Base-by-base conservation (phyloP, 2,888 invertebrate species). In the Leptopilina syphax region DNA sequence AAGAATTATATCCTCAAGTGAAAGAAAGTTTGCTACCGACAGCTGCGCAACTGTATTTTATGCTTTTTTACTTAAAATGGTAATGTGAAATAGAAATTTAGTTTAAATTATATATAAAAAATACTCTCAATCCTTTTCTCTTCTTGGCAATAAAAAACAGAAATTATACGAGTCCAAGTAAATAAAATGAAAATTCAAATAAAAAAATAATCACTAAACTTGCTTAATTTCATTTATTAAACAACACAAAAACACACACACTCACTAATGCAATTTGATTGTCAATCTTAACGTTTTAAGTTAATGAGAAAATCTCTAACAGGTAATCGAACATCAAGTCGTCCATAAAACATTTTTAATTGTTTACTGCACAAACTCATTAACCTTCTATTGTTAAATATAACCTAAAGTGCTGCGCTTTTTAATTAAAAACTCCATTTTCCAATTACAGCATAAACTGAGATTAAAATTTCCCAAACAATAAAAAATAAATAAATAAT, bases 1-100 rank as follows among this genome's bases (percentile, higher is more conserved):
- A 50, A 68, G 50, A 68, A 68, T 68, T 68, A 68, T 50, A 27
- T 68, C 68, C 50, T 68, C 50, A 50, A 68, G 68, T 68, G 68
- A 68, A 68, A 68, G 50, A 68, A 68, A 68, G 50, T 68, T 68
- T 68, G 50, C 50, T 50, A 50, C 68, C 50, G 12, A 47, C 50
- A 50, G 27, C 24, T 68, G 68, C 13, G 24, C 50, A 18, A 18
- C 68, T 68, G 50, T 7, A 68, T 50, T 68, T 68, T 68, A 68
- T 68, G 12, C 68, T 27, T 27, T 27, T 68, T 68, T 50, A 27
- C 50, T 24, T 68, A 6, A 68, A 68, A 68, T 7, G 47, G 13
- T 24, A 68, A 68, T 12, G 13, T 27, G 24, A 50, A 50, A 50
- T 27, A 68, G 68, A 68, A 50, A 13, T 27, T 27, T 13, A 68